Conservation (phyloP, 2,888 invertebrate genomes). For the Euphydryas editha region DNA sequence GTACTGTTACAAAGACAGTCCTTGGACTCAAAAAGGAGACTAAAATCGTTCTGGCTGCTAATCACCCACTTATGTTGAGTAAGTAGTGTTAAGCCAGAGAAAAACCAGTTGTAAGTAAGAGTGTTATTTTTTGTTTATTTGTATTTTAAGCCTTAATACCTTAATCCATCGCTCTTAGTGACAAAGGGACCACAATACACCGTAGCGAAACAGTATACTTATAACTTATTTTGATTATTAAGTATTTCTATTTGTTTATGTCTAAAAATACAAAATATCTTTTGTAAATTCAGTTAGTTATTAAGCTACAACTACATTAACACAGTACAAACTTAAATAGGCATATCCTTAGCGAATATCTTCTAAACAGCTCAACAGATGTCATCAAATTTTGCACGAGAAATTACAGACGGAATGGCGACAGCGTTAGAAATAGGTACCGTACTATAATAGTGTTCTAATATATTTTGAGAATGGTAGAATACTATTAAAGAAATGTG, state of each 20-base stretch:
- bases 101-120: no score
- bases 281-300: not conserved
- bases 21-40: no score
- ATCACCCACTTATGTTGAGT: no score
- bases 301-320: not conserved
- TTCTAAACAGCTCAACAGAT: not conserved
- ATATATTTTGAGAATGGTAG: not conserved
- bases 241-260: not conserved
- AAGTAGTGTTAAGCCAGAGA: no score
- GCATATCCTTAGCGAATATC: slow-evolving; percentile 6
- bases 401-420: slow-evolving; percentile 57
- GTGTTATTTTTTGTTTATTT: no score
- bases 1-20: no score
- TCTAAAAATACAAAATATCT: not conserved
- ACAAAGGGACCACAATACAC: no score
- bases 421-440: slow-evolving; percentile 63
- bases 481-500: no score
- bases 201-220: not conserved
- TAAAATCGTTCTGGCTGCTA: no score
- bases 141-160: no score
- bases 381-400: slow-evolving; percentile 6
- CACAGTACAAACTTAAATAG: not conserved
- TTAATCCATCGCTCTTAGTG: no score
- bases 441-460: slow-evolving; percentile 46
- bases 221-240: not conserved